phyloP scores from a whole-genome alignment of 2,113 vertebrate genomes.

The Macroglossus sobrinus region DNA sequence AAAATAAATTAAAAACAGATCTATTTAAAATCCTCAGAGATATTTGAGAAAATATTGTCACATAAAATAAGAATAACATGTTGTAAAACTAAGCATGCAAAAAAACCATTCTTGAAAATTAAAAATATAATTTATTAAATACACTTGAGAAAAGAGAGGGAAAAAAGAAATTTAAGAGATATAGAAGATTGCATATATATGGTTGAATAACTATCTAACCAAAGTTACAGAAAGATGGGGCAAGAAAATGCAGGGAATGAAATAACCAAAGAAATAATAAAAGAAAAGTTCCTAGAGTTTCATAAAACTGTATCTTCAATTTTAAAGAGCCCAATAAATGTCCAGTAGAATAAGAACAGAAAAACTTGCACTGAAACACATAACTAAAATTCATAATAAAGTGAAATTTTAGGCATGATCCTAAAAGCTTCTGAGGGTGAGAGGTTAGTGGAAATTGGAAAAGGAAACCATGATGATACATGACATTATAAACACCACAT shows the following conservation, averaged over 20 bases:
- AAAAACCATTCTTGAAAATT: background rate
- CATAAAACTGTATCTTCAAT: conserved; percentile 13
- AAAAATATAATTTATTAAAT: conserved; percentile 19
- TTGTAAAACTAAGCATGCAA: background rate
- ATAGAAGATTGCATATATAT: background rate
- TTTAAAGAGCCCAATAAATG: background rate
- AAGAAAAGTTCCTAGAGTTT: background rate
- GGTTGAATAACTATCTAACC: background rate
- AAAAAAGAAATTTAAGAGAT: background rate
- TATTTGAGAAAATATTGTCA: conserved; percentile 1
- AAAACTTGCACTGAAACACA: background rate
- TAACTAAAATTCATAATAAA: conserved; percentile 26
- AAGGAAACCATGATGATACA: background rate
- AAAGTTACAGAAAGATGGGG: background rate
- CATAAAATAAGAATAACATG: background rate
- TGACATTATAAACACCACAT: background rate
- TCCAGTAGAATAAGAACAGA: background rate
- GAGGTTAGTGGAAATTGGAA: background rate
- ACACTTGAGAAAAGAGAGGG: background rate
- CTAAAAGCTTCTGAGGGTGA: background rate
- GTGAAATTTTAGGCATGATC: background rate
- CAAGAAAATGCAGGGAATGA: conserved; percentile 7
- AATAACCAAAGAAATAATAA: conserved; percentile 21
- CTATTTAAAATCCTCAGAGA: background rate
- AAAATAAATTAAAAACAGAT: background rate